Evolutionary conservation across 2,888 invertebrate species (phyloP).

Genomic region (Caenorhabditis doughertyi): DNA sequence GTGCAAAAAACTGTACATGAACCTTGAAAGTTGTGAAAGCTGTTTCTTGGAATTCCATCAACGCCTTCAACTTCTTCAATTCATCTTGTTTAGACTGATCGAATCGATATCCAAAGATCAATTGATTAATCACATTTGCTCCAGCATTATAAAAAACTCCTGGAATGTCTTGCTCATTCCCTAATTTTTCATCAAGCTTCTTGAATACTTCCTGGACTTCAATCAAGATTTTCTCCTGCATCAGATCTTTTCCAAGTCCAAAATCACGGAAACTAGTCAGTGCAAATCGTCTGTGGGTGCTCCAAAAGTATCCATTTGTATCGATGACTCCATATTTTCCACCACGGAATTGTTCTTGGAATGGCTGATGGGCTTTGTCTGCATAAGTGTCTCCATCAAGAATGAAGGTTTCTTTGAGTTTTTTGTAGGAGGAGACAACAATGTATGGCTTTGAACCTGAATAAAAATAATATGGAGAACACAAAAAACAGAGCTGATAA

Average conservation of each 20-base stretch:
- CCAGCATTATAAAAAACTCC: slow-evolving; percentile 49
- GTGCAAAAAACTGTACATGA: slow-evolving; percentile 30
- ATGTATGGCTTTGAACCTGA: slow-evolving; percentile 51
- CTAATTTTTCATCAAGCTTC: slow-evolving; percentile 15
- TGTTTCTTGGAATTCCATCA: slow-evolving; percentile 37
- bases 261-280: slow-evolving; percentile 51
- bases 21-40: slow-evolving; percentile 29
- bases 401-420: slow-evolving; percentile 64
- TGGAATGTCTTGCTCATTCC: slow-evolving; percentile 3
- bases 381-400: slow-evolving; percentile 58
- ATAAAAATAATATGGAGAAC: no score
- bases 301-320: slow-evolving; percentile 53
- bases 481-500: neutral
- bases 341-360: slow-evolving; percentile 43
- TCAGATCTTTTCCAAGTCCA: slow-evolving; percentile 51
- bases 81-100: slow-evolving; percentile 32
- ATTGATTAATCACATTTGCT: slow-evolving; percentile 64
- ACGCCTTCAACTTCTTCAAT: slow-evolving; percentile 8
- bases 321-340: slow-evolving; percentile 55
- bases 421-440: slow-evolving; percentile 45
- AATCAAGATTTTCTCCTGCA: slow-evolving; percentile 53
- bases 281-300: slow-evolving; percentile 55
- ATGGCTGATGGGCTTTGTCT: slow-evolving; percentile 45
- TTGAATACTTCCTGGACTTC: slow-evolving; percentile 47
- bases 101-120: slow-evolving; percentile 66